Evolutionary conservation across 2,888 invertebrate genomes (phyloP).

Genomic region (Baronia brevicornis): DNA sequence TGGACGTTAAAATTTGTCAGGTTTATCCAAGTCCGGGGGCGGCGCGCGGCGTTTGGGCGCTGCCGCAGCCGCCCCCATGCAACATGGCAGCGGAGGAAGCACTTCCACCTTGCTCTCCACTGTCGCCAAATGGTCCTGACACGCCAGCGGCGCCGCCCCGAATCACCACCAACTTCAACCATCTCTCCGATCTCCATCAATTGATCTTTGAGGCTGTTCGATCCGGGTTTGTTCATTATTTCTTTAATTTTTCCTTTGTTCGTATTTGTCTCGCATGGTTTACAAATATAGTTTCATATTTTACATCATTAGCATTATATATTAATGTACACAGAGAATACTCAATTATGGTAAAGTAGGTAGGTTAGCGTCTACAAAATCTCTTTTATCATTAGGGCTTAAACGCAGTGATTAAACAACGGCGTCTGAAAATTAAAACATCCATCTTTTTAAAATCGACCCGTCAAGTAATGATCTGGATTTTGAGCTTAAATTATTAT

Average conservation of each 20-base stretch:
- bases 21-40: constrained; percentile 91
- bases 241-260: constrained; percentile 1
- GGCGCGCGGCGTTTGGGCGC: constrained; percentile 92
- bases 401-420: too few relatives aligned
- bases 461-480: too few relatives aligned
- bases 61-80: constrained; percentile 86
- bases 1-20: constrained; percentile 30
- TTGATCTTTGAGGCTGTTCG: constrained; percentile 91
- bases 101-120: constrained; percentile 61
- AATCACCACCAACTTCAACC: constrained; percentile 50
- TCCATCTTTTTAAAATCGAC: too few relatives aligned
- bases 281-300: background rate
- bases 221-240: constrained; percentile 78
- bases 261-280: constrained; percentile 1
- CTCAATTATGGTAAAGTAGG: too few relatives aligned
- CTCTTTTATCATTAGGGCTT: too few relatives aligned
- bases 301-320: background rate
- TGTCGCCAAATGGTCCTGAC: constrained; percentile 66
- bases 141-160: constrained; percentile 56
- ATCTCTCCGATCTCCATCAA: constrained; percentile 73
- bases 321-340: too few relatives aligned
- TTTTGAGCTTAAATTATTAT: too few relatives aligned
- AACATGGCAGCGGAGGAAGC: constrained; percentile 84
- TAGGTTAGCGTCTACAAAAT: too few relatives aligned
- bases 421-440: too few relatives aligned